A percentile compares a stretch with the other conserved stretches of the same genome.
Conservation (phyloP, 2,113 vertebrate genomes). For the Nothoprocta perdicaria region DNA sequence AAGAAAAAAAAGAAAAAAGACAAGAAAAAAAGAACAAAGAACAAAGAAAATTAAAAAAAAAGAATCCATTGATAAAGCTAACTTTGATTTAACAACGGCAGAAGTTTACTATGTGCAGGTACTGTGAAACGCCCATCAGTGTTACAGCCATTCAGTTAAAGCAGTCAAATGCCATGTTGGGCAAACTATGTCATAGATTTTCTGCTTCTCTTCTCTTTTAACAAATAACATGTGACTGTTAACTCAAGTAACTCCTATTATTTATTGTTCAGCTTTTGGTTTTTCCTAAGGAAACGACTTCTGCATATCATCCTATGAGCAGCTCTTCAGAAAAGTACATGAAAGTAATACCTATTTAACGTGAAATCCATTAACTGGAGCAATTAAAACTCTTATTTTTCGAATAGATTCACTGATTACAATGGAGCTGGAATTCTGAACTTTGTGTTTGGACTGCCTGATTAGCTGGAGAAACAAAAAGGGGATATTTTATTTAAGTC, state of each 20-base stretch:
- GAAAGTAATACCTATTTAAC: constrained; percentile 95
- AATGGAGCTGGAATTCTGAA: constrained; percentile 86
- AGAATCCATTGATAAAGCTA: constrained; percentile 79
- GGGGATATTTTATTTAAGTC: constrained; percentile 93
- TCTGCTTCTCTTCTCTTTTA: constrained; percentile 92
- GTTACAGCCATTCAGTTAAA: constrained; percentile 86
- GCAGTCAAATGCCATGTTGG: constrained; percentile 84
- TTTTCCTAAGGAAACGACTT: constrained; percentile 85
- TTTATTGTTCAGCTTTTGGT: constrained; percentile 92
- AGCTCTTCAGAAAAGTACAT: constrained; percentile 90
- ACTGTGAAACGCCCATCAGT: constrained; percentile 97
- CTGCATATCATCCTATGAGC: constrained; percentile 81
- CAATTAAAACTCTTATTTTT: constrained; percentile 91
- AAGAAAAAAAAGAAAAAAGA: constrained; percentile 51
- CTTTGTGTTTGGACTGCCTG: constrained; percentile 82
- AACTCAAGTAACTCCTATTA: constrained; percentile 96
- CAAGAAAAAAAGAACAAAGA: constrained; percentile 22
- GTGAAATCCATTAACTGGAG: constrained; percentile 96
- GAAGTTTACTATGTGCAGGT: constrained; percentile 86
- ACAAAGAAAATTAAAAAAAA: constrained; percentile 27
- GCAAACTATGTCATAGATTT: constrained; percentile 81
- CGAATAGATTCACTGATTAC: constrained; percentile 87
- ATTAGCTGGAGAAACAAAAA: constrained; percentile 75
- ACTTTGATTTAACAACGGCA: constrained; percentile 85
- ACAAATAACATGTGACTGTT: constrained; percentile 95